Base-by-base conservation (phyloP, 2,888 invertebrate species). In the Scaptomyza polygonia region DNA sequence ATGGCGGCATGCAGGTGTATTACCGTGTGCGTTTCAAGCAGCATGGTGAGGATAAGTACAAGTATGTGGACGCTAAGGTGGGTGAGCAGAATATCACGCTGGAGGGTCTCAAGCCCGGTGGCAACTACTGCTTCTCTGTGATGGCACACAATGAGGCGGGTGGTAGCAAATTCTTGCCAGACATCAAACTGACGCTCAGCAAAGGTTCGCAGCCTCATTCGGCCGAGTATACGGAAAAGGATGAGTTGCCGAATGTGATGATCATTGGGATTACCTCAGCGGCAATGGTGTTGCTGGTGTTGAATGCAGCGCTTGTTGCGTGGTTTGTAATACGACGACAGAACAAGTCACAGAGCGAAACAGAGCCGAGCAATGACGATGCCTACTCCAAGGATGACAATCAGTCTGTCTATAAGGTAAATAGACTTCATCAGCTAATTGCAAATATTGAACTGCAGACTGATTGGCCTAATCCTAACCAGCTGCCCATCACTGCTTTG, bases 101-200 rank as follows among this genome's bases (percentile, higher is more conserved):
- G 27, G 88, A 88, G 25, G 86, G 89, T 1, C 75, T 90, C 1
- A 89, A 89, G 49, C 76, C 88, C 0, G 91, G 91, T 6, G 86
- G 81, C 29, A 89, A 86, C 1, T 91, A 90, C 49, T 72, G 83
- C 27, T 90, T 88, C 68, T 90, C 90, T 0, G 89, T 90, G 8
- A 90, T 91, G 90, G 91, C 90, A 3, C 90, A 89, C 49, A 90
- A 90, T 27, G 90, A 90, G 57, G 91, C 90, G 0, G 90, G 90
- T 0, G 89, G 88, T 44, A 90, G 91, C 36, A 91, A 91, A 51
- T 90, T 88, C 55, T 47, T 90, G 72, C 88, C 90, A 0, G 90
- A 90, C 29, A 79, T 89, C 4, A 90, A 89, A 68, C 61, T 89
- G 7, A 84, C 81, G 2, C 45, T 89, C 7, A 81, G 80, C 45